A percentile compares a stretch with the other conserved stretches of the same genome.
Evolutionary conservation across 1,140 invertebrate genomes (phyloP).

Genomic region (Sminthurides bifidus): DNA sequence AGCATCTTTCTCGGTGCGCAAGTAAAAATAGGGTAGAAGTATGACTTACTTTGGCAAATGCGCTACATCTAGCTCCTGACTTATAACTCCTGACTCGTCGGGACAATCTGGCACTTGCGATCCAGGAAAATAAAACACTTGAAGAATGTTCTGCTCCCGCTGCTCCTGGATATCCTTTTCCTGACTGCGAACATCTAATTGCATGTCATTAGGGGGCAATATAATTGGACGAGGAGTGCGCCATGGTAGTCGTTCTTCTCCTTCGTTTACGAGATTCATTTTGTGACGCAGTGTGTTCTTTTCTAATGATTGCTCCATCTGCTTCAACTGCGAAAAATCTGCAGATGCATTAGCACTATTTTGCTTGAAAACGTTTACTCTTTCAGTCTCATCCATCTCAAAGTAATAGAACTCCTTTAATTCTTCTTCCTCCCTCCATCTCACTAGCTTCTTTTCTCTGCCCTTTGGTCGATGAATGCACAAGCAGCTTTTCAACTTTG

Average conservation of each 20-base stretch:
- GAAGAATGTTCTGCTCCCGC: conserved; percentile 66
- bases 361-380: conserved; percentile 77
- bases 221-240: too few relatives aligned
- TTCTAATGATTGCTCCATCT: conserved; percentile 73
- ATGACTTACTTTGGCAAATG: neutral
- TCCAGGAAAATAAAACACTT: conserved; percentile 71
- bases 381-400: conserved; percentile 84
- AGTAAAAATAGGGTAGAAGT: neutral
- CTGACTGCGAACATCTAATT: too few relatives aligned
- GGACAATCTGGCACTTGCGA: conserved; percentile 66
- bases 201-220: too few relatives aligned
- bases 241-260: conserved; percentile 65
- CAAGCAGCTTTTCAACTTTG: conserved; percentile 48
- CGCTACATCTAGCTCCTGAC: neutral
- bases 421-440: conserved; percentile 66
- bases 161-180: conserved; percentile 76
- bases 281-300: conserved; percentile 35
- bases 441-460: conserved; percentile 66
- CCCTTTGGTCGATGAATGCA: conserved; percentile 51
- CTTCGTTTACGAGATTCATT: neutral
- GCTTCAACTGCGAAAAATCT: conserved; percentile 82
- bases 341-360: conserved; percentile 11
- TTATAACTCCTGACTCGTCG: conserved; percentile 59
- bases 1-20: neutral
- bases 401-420: conserved; percentile 74